These are phyloP conservation scores for Caenorhabditis sp. DNA, from an alignment of 2,888 invertebrate species.

Conservation along the genomic window DNA sequence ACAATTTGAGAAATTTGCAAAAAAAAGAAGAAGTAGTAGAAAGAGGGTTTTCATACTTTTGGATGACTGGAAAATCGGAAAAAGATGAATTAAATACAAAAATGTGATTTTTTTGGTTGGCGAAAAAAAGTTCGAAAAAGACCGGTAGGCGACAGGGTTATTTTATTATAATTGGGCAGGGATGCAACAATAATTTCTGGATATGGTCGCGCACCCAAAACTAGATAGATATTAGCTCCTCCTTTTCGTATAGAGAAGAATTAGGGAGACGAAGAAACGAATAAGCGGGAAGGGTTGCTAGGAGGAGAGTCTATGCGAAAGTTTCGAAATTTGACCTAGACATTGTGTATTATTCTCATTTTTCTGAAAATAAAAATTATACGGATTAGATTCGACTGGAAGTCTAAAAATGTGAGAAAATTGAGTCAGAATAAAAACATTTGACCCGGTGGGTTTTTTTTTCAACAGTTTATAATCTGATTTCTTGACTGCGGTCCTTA, in stretches of 20 bases:
- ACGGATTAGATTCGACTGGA: too few relatives aligned
- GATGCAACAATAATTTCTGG: slow-evolving; percentile 27
- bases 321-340: too few relatives aligned
- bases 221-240: background rate
- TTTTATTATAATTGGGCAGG: slow-evolving; percentile 28
- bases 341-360: too few relatives aligned
- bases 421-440: too few relatives aligned
- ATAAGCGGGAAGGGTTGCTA: slow-evolving; percentile 7
- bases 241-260: slow-evolving; percentile 9
- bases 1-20: background rate
- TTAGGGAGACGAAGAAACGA: background rate
- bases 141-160: slow-evolving; percentile 20
- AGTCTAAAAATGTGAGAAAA: too few relatives aligned
- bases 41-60: background rate
- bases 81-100: background rate
- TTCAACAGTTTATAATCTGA: too few relatives aligned
- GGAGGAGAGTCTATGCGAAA: too few relatives aligned
- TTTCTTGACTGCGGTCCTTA: too few relatives aligned
- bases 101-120: too few relatives aligned
- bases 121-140: background rate
- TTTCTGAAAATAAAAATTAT: too few relatives aligned
- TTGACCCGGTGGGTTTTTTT: too few relatives aligned
- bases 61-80: background rate
- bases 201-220: background rate
- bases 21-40: background rate